A percentile compares a stretch with the other conserved stretches of the same genome.
phyloP scores from a whole-genome alignment of 1,140 invertebrate species.

The Tetraneura akinire region DNA sequence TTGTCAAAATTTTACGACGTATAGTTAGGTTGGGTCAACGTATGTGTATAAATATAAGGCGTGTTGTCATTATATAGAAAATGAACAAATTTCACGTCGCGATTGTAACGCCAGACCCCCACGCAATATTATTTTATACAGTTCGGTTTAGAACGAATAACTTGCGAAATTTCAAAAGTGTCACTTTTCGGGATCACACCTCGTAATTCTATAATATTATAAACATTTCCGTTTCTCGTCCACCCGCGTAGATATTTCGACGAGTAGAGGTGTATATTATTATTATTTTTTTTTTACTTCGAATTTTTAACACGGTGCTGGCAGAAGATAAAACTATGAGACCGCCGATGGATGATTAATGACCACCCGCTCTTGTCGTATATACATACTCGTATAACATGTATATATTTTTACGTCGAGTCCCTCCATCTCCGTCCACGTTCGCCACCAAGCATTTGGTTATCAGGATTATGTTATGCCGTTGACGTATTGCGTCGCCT shows the following conservation, averaged over 20 bases:
- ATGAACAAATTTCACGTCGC: too few species aligned
- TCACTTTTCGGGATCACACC: constrained; percentile 14
- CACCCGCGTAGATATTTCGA: constrained; percentile 34
- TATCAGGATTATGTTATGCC: constrained; percentile 37
- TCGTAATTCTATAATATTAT: too few species aligned
- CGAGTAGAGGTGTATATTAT: too few species aligned
- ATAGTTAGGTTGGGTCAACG: too few species aligned
- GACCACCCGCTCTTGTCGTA: constrained; percentile 16
- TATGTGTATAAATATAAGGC: too few species aligned
- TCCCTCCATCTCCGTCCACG: background rate
- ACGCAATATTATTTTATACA: background rate
- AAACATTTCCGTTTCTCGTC: constrained; percentile 36
- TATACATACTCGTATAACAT: background rate
- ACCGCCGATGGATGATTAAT: constrained; percentile 48
- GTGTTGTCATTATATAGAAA: too few species aligned
- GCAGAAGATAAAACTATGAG: constrained; percentile 47
- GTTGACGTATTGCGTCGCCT: constrained; percentile 47
- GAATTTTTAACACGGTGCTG: constrained; percentile 26
- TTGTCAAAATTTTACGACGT: too few species aligned
- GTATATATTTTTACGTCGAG: too few species aligned
- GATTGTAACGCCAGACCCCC: too few species aligned
- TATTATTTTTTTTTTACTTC: background rate
- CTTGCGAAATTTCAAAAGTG: too few species aligned
- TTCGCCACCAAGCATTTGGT: constrained; percentile 11
- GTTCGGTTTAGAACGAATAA: too few species aligned